These are phyloP conservation scores for Lasioglossum vierecki DNA, from an alignment of 2,888 invertebrate genomes.

Conservation along the genomic window DNA sequence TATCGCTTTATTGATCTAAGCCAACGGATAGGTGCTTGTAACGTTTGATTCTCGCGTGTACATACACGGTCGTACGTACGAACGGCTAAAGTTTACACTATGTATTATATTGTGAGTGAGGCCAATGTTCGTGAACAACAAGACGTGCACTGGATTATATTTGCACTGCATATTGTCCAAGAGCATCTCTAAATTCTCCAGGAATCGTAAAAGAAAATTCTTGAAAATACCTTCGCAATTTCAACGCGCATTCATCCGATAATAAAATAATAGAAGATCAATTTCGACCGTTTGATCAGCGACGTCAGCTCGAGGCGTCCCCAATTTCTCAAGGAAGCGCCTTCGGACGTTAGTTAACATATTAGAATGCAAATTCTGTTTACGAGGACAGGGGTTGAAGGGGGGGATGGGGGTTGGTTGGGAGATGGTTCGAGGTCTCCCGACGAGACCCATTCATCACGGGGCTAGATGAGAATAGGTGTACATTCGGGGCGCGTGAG, in stretches of 20 bases:
- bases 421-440: constrained; percentile 53
- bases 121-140: background rate
- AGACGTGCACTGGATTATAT: background rate
- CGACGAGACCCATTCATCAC: constrained; percentile 64
- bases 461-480: constrained; percentile 57
- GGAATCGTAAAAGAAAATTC: too few species aligned
- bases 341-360: constrained; percentile 61
- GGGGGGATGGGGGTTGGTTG: background rate
- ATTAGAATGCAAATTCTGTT: constrained; percentile 67
- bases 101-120: background rate
- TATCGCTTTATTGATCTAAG: constrained; percentile 18
- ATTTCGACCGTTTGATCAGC: background rate
- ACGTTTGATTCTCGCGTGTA: background rate
- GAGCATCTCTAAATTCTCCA: background rate
- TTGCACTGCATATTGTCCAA: background rate
- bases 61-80: background rate
- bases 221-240: too few species aligned
- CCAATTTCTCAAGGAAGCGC: constrained; percentile 49
- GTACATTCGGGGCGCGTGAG: constrained; percentile 32
- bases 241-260: too few species aligned
- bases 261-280: too few species aligned
- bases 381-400: constrained; percentile 38
- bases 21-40: background rate
- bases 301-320: background rate
- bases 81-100: background rate